Evolutionary conservation across 2,888 invertebrate species (phyloP), one percentile per base, ranked within the genome.

Genomic region (Sycophila texana): DNA sequence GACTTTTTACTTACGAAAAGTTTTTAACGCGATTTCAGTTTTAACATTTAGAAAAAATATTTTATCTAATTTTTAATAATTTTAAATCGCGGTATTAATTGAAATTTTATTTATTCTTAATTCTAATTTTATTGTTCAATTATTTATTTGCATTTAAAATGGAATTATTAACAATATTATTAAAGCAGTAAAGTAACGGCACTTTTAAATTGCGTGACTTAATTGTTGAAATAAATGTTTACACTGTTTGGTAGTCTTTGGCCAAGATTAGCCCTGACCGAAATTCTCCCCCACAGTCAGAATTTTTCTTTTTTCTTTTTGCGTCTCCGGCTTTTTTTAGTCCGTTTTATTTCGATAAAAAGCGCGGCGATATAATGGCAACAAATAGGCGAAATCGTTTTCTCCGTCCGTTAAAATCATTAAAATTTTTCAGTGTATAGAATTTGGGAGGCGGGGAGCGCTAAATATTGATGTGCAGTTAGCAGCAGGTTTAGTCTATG

Each of bases 201-300:
- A 47, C 61, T 68, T 80, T 76, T 57, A 68, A 68, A 47, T 66
- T 65, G 58, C 66, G 39, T 18, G 47, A n/a, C 5, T 47, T 39
- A 39, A 61, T n/a, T 18, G 18, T 10, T 10, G 47, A 74, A 66
- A 61, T 53, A 63, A 53, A n/a, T 47, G 53, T 12, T 80, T 75
- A 81, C 77, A 63, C 83, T 71, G 80, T 82, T 80, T 81, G 83
- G 81, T 81, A 81, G 82, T 84, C 85, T 84, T 83, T 84, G 86
- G 86, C 89, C 90, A 89, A 90, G 90, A 90, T 87, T 90, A 90
- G 89, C 88, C 86, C 86, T 87, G 86, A 87, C 89, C 88, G 87
- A 88, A 87, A 89, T 88, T 87, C 88, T 72, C 67, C 86, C 86
- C 84, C 84, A 83, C 83, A 81, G 4, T 47, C 20, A 18, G n/a